Conservation (phyloP, 2,113 vertebrate genomes). For the Heterochromis multidens region DNA sequence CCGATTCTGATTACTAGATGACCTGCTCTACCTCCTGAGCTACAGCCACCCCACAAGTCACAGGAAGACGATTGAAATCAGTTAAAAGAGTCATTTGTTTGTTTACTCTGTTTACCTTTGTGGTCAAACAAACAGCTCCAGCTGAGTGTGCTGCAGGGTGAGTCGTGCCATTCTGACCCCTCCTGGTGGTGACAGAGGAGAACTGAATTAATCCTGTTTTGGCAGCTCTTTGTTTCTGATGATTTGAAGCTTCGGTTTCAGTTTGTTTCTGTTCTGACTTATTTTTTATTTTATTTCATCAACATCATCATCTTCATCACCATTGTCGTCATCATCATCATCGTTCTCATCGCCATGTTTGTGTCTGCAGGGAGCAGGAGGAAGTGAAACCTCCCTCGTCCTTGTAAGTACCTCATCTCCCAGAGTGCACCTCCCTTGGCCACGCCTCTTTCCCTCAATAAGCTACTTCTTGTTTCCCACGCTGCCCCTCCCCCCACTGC, state of each 20-base stretch:
- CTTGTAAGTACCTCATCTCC: constrained; percentile 25
- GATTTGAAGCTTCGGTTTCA: background rate
- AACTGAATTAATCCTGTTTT: background rate
- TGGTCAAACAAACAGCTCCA: background rate
- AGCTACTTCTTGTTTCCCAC: background rate
- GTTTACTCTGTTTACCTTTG: background rate
- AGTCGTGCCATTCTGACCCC: background rate
- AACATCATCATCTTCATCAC: background rate
- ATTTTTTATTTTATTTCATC: background rate
- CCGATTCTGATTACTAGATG: too few species aligned
- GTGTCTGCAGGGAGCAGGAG: constrained; percentile 39
- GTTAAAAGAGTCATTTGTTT: background rate
- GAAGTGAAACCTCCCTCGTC: constrained; percentile 10
- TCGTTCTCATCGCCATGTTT: background rate
- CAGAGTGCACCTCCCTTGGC: background rate
- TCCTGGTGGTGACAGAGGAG: background rate
- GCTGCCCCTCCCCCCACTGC: background rate
- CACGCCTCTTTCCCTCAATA: background rate
- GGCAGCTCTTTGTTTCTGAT: too few species aligned
- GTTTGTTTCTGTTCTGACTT: background rate
- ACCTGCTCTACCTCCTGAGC: too few species aligned
- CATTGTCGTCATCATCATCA: background rate
- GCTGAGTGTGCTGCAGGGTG: background rate
- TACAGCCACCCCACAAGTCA: too few species aligned
- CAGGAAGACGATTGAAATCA: background rate